phyloP scores from a whole-genome alignment of 2,888 invertebrate species.

The Opisthograptis luteolata region DNA sequence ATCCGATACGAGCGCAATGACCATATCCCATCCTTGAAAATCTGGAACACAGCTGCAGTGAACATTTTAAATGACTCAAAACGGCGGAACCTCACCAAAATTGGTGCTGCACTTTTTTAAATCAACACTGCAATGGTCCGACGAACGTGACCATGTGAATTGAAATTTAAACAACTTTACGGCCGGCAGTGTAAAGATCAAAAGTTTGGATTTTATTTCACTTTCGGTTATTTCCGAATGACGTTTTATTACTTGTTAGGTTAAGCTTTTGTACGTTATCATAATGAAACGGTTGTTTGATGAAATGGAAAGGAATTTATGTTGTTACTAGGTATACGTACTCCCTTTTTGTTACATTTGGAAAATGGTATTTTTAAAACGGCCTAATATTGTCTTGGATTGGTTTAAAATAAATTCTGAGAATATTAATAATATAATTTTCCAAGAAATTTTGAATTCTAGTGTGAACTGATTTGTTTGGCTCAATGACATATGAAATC shows the following conservation, averaged over 20 bases:
- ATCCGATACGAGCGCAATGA: too few species aligned
- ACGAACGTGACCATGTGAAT: conserved; percentile 19
- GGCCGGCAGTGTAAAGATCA: conserved; percentile 46
- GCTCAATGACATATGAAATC: too few species aligned
- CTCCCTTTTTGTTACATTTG: too few species aligned
- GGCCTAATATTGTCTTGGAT: too few species aligned
- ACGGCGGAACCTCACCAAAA: conserved; percentile 3
- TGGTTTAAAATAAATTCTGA: too few species aligned
- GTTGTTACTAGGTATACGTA: not conserved
- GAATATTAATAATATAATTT: too few species aligned
- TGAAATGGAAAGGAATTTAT: conserved; percentile 6
- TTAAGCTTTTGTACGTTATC: not conserved
- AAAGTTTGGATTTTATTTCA: conserved; percentile 48
- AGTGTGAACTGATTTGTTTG: too few species aligned
- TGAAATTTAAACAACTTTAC: conserved; percentile 43
- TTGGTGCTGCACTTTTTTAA: not conserved
- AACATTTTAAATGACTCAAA: not conserved
- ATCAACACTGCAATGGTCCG: conserved; percentile 2
- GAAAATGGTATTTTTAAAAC: too few species aligned
- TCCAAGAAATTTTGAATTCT: too few species aligned
- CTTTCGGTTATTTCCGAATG: conserved; percentile 39
- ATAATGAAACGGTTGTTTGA: not conserved
- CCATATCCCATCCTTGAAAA: too few species aligned
- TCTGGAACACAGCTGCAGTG: too few species aligned
- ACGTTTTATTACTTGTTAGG: conserved; percentile 7